A percentile compares a stretch with the other conserved stretches of the same genome.
These are phyloP conservation scores for Odocoileus virginianus DNA, from an alignment of 2,113 vertebrate species.

Conservation along the genomic window DNA sequence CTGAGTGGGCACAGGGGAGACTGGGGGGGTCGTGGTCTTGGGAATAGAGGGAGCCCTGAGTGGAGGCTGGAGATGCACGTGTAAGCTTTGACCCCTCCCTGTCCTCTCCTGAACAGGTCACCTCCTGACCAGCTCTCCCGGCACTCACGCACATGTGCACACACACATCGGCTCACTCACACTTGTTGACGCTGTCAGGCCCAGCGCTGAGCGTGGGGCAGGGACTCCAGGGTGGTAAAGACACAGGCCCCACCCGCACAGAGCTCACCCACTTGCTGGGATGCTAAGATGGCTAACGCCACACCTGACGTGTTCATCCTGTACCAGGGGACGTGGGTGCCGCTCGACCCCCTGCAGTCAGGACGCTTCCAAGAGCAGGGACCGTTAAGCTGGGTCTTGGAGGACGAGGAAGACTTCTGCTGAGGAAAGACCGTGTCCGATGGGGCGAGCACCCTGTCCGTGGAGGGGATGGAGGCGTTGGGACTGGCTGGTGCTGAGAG, in stretches of 20 bases:
- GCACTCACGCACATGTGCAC: accelerated
- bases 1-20: neutral
- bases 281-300: neutral
- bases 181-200: neutral
- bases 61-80: neutral
- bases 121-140: accelerated
- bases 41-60: neutral
- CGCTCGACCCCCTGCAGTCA: accelerated
- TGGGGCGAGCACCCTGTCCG: accelerated
- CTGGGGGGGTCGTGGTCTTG: neutral
- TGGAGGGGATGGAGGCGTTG: neutral
- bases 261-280: neutral
- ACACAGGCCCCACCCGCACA: accelerated
- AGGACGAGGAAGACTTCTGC: accelerated
- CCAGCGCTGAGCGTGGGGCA: accelerated
- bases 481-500: neutral
- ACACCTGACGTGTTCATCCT: accelerated
- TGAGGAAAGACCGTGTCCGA: accelerated
- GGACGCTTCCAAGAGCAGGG: neutral
- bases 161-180: neutral
- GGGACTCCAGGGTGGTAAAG: neutral
- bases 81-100: neutral
- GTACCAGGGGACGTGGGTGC: accelerated
- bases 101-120: neutral
- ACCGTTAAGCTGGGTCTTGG: neutral